A percentile compares a stretch with the other conserved stretches of the same genome.
phyloP scores from a whole-genome alignment of 2,797 vertebrate species.

The Phrynocephalus forsythii region DNA sequence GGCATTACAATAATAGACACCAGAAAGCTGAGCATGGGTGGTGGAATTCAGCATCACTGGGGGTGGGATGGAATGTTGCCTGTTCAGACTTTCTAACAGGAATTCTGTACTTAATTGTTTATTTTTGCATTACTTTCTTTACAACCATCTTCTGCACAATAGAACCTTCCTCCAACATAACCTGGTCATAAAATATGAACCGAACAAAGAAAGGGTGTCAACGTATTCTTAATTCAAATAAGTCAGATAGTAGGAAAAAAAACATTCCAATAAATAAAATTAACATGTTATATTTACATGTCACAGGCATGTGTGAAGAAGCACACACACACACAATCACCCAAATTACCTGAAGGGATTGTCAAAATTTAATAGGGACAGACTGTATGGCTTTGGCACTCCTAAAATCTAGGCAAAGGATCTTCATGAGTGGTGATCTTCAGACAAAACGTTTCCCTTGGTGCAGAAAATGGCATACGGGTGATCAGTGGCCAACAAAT shows the following conservation, averaged over 20 bases:
- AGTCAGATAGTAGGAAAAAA: slow-evolving; percentile 42
- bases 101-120: slow-evolving; percentile 19
- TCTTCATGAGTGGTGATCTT: slow-evolving; percentile 32
- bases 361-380: slow-evolving; percentile 43
- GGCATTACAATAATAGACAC: slow-evolving; percentile 14
- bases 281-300: slow-evolving; percentile 43
- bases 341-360: slow-evolving; percentile 40
- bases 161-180: slow-evolving; percentile 43
- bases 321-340: slow-evolving; percentile 53
- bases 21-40: neutral
- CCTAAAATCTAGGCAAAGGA: slow-evolving; percentile 54
- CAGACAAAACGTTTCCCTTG: neutral
- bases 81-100: slow-evolving; percentile 17
- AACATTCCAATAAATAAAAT: slow-evolving; percentile 57
- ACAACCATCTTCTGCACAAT: slow-evolving; percentile 30
- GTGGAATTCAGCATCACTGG: slow-evolving; percentile 22
- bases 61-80: slow-evolving; percentile 38
- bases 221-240: slow-evolving; percentile 48
- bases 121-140: slow-evolving; percentile 1
- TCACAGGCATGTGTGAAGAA: slow-evolving; percentile 45
- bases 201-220: slow-evolving; percentile 52
- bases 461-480: slow-evolving; percentile 49
- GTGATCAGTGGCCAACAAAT: slow-evolving; percentile 60
- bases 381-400: slow-evolving; percentile 43
- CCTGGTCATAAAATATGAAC: slow-evolving; percentile 49